Evolutionary conservation across 2,113 vertebrate species (phyloP), one percentile per base, ranked within the genome.

Genomic region (Xenopus tropicalis): DNA sequence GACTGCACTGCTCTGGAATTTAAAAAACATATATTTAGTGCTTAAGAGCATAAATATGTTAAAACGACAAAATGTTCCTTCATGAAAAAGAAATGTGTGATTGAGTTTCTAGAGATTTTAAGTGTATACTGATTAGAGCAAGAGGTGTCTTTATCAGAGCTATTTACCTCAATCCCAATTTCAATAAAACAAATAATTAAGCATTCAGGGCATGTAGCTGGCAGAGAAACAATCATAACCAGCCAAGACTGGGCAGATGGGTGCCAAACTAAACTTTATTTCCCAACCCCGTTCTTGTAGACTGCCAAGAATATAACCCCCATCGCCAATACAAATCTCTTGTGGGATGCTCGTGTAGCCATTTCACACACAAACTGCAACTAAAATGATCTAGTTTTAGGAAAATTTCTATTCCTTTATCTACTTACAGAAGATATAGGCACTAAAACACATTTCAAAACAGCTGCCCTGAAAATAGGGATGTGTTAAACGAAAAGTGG

Each of bases 161-260:
- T 54, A 3, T 54, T 54, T 20, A 20, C 16, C 16, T 48, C 52
- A 54, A 37, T 54, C 19, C 19, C 4, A 9, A 17, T 54, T n/a
- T n/a, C 19, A n/a, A 20, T 20, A 54, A 17, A 65, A 59, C 23
- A 56, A 81, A 89, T 89, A 85, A 91, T 91, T 90, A 88, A 85
- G 86, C 85, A 90, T 90, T 90, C 91, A 61, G 81, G 88, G 84
- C 81, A 86, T 73, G 66, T 82, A 85, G 85, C 85, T 81, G 86
- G 90, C 87, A 66, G 74, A 44, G 63, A 62, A 51, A 69, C 20
- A 63, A 69, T 76, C 51, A 78, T 64, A 59, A 80, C 52, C 61
- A 79, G 85, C 85, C 85, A 82, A 90, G 85, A 83, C 83, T 80
- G 85, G 86, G 89, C 91, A 92, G 91, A 91, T 92, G 91, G 90